A percentile compares a stretch with the other conserved stretches of the same genome.
Conservation (phyloP, 2,888 invertebrate species). For the Pyrgus malvae region DNA sequence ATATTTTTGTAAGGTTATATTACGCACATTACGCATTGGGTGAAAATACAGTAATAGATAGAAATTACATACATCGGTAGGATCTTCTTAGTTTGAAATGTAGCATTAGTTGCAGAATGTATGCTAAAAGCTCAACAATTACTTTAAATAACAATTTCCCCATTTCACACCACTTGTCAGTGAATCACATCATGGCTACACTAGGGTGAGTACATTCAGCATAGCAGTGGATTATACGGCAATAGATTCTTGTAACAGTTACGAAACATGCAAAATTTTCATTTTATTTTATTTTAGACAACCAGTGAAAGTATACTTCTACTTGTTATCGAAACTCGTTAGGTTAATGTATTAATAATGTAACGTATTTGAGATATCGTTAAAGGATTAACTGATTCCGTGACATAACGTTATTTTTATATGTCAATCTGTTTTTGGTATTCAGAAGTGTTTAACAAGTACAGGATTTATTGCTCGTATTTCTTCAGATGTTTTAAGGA, state of each 20-base stretch:
- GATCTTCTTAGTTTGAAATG: too few relatives aligned
- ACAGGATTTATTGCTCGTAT: too few relatives aligned
- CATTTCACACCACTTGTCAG: not conserved
- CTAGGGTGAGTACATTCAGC: not conserved
- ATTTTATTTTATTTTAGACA: slow-evolving; percentile 1
- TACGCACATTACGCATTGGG: too few relatives aligned
- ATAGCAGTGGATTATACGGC: not conserved
- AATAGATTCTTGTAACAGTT: not conserved
- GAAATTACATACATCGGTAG: too few relatives aligned
- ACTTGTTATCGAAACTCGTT: slow-evolving; percentile 13
- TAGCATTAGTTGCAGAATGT: too few relatives aligned
- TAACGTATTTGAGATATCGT: slow-evolving; percentile 9
- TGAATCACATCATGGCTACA: not conserved
- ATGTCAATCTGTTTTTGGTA: too few relatives aligned
- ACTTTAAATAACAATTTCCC: not conserved
- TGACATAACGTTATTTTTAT: not conserved
- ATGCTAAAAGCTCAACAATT: too few relatives aligned
- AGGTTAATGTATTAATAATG: not conserved
- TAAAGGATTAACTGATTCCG: slow-evolving; percentile 3
- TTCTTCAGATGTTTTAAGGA: too few relatives aligned
- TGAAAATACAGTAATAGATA: too few relatives aligned
- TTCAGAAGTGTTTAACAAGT: too few relatives aligned
- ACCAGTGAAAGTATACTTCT: slow-evolving; percentile 16
- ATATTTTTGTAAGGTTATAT: too few relatives aligned
- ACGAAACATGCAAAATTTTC: not conserved